Base-by-base conservation (phyloP, 1,140 invertebrate species). In the Medauroidea extradentata region DNA sequence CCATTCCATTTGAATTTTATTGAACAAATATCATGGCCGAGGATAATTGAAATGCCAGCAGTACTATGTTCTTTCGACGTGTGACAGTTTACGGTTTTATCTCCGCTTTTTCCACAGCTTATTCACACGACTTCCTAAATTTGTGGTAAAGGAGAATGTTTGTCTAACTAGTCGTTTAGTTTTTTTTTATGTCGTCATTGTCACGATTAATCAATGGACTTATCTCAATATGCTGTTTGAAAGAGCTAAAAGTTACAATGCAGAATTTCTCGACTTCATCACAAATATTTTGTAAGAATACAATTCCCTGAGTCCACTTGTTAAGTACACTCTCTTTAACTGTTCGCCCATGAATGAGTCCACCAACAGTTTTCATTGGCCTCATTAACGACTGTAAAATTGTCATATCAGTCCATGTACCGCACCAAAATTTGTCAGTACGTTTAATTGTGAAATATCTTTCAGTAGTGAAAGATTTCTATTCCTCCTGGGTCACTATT, bases 371-470 rank as follows among this genome's bases (percentile, higher is more conserved):
- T 51, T 73, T 72, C 66, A 73, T 73, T 27, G 69, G 62, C 63
- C 64, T 64, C 71, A 74, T 75, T 1, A 75, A 27, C 63, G 48
- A 64, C 60, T 73, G 71, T 48, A 74, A 72, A 43, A 75, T 73
- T 8, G 61, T 73, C 69, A 57, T 73, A 58, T 77, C 74, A 9
- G 68, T 54, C 63, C 70, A 77, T 7, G 73, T 61, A 21, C 77
- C 75, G 58, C 62, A 69, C 69, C 69, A 74, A 52, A 71, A 74
- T 67, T 74, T 74, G 38, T 78, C 71, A 54, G 69, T 65, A 52
- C 73, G 63, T 63, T 66, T 62, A 53, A 75, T 66, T 8, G 70
- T 75, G 59, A 75, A 74, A 55, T 56, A 70, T 60, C 60, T 63
- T 56, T 67, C 62, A 59, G 59, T 60, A 38, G 65, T 57, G 68